Evolutionary conservation across 2,888 invertebrate species (phyloP), one percentile per base, ranked within the genome.

Genomic region (Dyspetes luteomarginatus): DNA sequence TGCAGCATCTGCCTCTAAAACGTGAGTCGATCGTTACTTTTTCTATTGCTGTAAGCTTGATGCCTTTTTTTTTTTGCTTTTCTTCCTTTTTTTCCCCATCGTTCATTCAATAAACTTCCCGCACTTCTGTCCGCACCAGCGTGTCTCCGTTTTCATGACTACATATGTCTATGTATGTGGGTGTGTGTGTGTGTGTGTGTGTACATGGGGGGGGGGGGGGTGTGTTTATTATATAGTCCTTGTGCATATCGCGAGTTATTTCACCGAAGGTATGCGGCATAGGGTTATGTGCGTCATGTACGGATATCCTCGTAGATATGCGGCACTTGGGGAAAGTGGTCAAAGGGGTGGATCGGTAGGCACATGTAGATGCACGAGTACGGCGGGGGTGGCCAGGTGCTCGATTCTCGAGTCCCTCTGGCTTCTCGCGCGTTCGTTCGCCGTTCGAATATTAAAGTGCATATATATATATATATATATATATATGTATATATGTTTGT

Each of bases 341-440:
- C 83, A 84, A 86, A 86, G 84, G 86, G 83, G 85, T 85, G 77
- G 77, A 73, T 74, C 36, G 55, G 43, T 28, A 80, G 85, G 84
- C 71, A 81, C 81, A 81, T 19, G 67, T 65, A 72, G 56, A 69
- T 74, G 78, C 80, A 71, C 77, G 77, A 76, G 69, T 78, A 65
- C 62, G 41, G 84, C 86, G 88, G 88, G 88, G 88, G 88, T 85
- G 88, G 83, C 88, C 88, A 88, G 88, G 87, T 88, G 88, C 72
- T 36, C 78, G 81, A 22, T 24, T 45, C 73, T 67, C 58, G 67
- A 43, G 65, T n/a, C n/a, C n/a, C n/a, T n/a, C n/a, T n/a, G 36
- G 36, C 9, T 3, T 7, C 36, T 36, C 36, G 36, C n/a, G 60
- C 48, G 28, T 67, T 60, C 43, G 65, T 24, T 67, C 58, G 58